Percentiles rank a stretch among this genome's conserved stretches.
These are phyloP conservation scores for Mirza zaza DNA, from an alignment of 2,113 vertebrate genomes.

Conservation along the genomic window DNA sequence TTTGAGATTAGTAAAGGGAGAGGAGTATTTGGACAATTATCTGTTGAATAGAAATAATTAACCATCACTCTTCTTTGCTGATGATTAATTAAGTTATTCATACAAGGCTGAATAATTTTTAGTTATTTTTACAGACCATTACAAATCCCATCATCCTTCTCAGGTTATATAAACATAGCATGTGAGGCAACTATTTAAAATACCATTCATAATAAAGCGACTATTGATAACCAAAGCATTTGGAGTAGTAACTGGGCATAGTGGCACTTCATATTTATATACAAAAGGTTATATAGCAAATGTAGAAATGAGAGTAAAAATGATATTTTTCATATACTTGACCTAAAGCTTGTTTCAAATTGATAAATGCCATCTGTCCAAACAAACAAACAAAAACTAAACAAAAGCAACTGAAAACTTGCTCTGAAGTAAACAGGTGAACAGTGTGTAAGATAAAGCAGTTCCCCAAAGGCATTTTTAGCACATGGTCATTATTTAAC, in stretches of 20 bases:
- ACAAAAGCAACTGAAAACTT: slow-evolving; percentile 81
- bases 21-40: neutral
- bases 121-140: neutral
- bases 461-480: slow-evolving; percentile 82
- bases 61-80: neutral
- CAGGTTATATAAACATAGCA: neutral
- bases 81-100: slow-evolving; percentile 24
- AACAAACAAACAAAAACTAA: slow-evolving; percentile 78
- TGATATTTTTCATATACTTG: slow-evolving; percentile 52
- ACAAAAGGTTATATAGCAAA: slow-evolving; percentile 39
- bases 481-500: slow-evolving; percentile 84
- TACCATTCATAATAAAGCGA: neutral
- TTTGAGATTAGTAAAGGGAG: neutral
- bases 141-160: neutral
- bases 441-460: slow-evolving; percentile 80
- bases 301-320: slow-evolving; percentile 51
- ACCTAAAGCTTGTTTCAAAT: slow-evolving; percentile 75
- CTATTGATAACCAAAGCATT: neutral
- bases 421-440: slow-evolving; percentile 82
- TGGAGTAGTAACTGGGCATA: neutral
- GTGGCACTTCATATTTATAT: neutral
- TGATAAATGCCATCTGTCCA: slow-evolving; percentile 80
- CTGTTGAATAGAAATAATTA: neutral
- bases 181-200: neutral
- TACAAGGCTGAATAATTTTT: neutral